Base-by-base conservation (phyloP, 2,888 invertebrate species). In the Neoascia interrupta region DNA sequence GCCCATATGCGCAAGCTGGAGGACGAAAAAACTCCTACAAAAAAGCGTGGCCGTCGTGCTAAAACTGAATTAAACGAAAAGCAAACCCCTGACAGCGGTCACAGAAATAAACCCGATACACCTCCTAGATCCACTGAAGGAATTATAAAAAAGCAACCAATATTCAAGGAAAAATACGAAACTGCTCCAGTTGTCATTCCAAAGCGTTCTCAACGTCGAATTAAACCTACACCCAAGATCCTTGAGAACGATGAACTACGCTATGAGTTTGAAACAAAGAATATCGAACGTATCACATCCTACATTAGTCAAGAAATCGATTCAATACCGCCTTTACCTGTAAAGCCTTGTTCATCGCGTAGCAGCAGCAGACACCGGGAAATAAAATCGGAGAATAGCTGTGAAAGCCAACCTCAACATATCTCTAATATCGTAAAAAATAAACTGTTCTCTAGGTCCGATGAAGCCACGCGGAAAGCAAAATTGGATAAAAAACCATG, bases 131-230 rank as follows among this genome's bases (percentile, higher is more conserved):
- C 31, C 2, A 54, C 49, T 15, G 34, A 41, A 5, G 15, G 49
- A 23, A 26, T 72, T 26, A 72, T 61, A 18, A 80, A 28, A 4
- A 81, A 81, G 39, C 64, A 60, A 15, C 18, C 26, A 15, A 10
- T 93, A 76, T 92, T 91, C 86, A 93, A 94, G 6, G 94, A 94
- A 83, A 93, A 93, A 0, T 90, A 93, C 10, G 94, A 94, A 85
- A 93, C 82, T 84, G 89, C 3, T 84, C n/a, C 87, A 10, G 28
- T 74, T 16, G 72, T 80, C 6, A 80, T 83, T 49, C 87, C 87
- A 0, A 87, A 91, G 83, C 87, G 91, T 56, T 86, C 90, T 15
- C 89, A 90, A 60, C 89, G 93, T 3, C 90, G 92, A 60, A 91
- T 93, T 56, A 93, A 93, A 84, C 92, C 93, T 5, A 93, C 93